Conservation (phyloP, 2,113 vertebrate species). For the Coregonus clupeaformis region DNA sequence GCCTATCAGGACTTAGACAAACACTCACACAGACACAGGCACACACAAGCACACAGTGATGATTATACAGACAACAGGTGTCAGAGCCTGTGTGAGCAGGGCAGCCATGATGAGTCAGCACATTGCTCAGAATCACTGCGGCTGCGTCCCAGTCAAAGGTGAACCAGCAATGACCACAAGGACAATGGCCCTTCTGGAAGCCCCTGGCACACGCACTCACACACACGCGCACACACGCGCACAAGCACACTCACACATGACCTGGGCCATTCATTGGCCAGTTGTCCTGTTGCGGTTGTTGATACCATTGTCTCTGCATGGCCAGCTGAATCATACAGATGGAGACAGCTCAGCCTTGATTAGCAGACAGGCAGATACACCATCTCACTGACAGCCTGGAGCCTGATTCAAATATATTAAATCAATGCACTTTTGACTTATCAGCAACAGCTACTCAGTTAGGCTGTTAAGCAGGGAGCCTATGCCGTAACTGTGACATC, state of each 20-base stretch:
- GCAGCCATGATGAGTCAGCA: conserved; percentile 48
- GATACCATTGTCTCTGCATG: conserved; percentile 32
- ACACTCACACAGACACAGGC: no score
- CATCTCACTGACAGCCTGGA: background rate
- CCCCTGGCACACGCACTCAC: conserved; percentile 10
- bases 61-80: conserved; percentile 33
- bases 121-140: conserved; percentile 38
- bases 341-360: conserved; percentile 26
- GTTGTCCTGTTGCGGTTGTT: background rate
- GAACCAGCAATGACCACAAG: conserved; percentile 31
- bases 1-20: no score
- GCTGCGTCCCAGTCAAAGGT: conserved; percentile 41
- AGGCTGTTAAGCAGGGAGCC: no score
- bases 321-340: conserved; percentile 3
- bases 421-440: no score
- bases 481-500: no score
- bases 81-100: conserved; percentile 7
- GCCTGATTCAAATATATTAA: no score
- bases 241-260: no score
- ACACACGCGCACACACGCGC: conserved; percentile 11
- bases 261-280: background rate
- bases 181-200: conserved; percentile 55
- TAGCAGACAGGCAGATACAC: background rate
- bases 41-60: no score
- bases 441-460: background rate